Evolutionary conservation across 1,140 invertebrate species (phyloP).

Genomic region (Alviniconcha marisindica): DNA sequence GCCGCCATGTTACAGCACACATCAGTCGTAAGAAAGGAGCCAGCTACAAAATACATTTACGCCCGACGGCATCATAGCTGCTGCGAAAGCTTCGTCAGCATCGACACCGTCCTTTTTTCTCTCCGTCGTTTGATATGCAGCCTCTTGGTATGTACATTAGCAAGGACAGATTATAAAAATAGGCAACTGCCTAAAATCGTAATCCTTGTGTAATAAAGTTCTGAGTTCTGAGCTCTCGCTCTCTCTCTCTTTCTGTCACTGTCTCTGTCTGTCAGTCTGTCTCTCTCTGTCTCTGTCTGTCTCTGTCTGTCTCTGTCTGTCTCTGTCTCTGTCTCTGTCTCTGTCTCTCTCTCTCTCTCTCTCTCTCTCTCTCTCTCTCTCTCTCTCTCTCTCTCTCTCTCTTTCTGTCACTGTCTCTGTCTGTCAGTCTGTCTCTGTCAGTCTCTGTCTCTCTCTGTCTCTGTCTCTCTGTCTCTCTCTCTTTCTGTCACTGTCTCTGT

Average conservation of each 20-base stretch:
- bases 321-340: background rate
- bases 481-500: background rate
- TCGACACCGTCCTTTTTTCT: no score
- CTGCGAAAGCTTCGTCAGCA: no score
- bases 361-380: slow-evolving; percentile 21
- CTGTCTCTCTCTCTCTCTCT: slow-evolving; percentile 9
- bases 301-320: background rate
- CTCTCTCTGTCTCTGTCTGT: background rate
- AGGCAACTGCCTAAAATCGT: no score
- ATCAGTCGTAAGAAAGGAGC: no score
- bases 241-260: background rate
- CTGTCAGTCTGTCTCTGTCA: background rate
- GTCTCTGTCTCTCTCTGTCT: background rate
- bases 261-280: background rate
- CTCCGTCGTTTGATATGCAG: no score
- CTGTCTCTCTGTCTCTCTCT: slow-evolving; percentile 11
- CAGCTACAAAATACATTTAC: no score
- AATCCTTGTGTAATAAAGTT: no score
- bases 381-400: background rate
- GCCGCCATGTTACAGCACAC: no score
- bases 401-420: background rate
- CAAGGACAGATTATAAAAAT: no score
- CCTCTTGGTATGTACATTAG: no score
- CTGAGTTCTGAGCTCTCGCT: no score
- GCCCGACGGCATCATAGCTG: no score